Evolutionary conservation across 2,113 vertebrate species (phyloP).

Genomic region (Microcebus lehilahytsara): DNA sequence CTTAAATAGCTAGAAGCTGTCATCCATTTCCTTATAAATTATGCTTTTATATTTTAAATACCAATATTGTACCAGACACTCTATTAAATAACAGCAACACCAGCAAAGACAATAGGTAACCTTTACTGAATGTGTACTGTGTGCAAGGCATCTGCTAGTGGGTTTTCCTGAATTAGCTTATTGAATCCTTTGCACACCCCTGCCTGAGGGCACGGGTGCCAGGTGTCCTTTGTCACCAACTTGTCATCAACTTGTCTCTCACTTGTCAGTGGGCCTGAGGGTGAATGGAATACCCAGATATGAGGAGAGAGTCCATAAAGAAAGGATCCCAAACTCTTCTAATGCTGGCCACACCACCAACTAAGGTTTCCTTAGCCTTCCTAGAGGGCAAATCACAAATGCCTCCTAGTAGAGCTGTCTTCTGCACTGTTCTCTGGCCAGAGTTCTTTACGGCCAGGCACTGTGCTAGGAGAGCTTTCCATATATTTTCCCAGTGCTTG

Average conservation of each 20-base stretch:
- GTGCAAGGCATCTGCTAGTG: not conserved
- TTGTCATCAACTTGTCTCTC: not conserved
- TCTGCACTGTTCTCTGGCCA: not conserved
- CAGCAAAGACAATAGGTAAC: not conserved
- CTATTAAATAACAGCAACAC: not conserved
- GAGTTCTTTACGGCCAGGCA: not conserved
- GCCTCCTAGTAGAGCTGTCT: not conserved
- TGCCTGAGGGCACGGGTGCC: not conserved
- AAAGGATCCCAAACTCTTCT: not conserved
- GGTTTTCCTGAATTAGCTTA: not conserved
- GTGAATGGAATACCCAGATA: not conserved
- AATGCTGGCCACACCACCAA: not conserved
- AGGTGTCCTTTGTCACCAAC: not conserved
- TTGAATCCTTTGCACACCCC: not conserved
- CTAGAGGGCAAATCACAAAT: accelerated
- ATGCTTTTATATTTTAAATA: not conserved
- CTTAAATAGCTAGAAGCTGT: not conserved
- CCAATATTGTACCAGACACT: not conserved
- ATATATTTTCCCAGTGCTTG: not conserved
- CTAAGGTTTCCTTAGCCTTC: not conserved
- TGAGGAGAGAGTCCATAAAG: not conserved
- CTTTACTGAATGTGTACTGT: not conserved
- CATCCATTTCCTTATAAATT: not conserved
- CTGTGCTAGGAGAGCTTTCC: not conserved
- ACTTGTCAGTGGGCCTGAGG: not conserved